Percentiles rank a stretch among this genome's conserved stretches.
Conservation (phyloP, 1,140 invertebrate genomes). For the Cherax quadricarinatus region DNA sequence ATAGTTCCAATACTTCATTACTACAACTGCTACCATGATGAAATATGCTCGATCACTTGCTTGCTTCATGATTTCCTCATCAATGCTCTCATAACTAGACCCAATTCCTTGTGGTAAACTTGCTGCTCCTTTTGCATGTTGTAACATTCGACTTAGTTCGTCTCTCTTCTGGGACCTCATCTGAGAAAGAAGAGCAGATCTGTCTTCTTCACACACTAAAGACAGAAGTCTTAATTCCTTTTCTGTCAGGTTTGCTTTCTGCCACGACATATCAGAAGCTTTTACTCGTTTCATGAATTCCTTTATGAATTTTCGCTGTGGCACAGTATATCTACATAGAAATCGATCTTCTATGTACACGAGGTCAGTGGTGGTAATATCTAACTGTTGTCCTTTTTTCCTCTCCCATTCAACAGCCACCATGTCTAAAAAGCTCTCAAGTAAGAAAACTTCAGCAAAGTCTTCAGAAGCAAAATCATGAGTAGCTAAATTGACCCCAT, state of each 20-base stretch:
- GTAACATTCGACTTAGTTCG: neutral
- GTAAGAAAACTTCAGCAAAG: conserved; percentile 10
- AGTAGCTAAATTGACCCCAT: neutral
- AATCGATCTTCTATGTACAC: conserved; percentile 23
- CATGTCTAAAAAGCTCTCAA: conserved; percentile 40
- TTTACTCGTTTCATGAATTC: neutral
- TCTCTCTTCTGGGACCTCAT: neutral
- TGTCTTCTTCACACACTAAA: neutral
- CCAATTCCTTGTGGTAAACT: neutral
- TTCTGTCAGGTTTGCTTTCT: neutral
- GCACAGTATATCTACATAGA: neutral
- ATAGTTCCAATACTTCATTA: conserved; percentile 1
- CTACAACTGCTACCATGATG: neutral
- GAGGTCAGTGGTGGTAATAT: conserved; percentile 7
- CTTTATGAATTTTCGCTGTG: neutral
- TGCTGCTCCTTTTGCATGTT: neutral
- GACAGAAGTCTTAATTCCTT: neutral
- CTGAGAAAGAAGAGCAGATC: neutral
- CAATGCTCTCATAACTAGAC: neutral
- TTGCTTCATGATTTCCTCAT: neutral
- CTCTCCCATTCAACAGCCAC: conserved; percentile 54
- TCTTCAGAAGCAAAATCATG: conserved; percentile 11
- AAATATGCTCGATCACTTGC: neutral
- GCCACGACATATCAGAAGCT: neutral
- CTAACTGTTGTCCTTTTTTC: conserved; percentile 14